Evolutionary conservation across 2,888 invertebrate species (phyloP), one percentile per base, ranked within the genome.

Genomic region (Pasiphila rectangulata): DNA sequence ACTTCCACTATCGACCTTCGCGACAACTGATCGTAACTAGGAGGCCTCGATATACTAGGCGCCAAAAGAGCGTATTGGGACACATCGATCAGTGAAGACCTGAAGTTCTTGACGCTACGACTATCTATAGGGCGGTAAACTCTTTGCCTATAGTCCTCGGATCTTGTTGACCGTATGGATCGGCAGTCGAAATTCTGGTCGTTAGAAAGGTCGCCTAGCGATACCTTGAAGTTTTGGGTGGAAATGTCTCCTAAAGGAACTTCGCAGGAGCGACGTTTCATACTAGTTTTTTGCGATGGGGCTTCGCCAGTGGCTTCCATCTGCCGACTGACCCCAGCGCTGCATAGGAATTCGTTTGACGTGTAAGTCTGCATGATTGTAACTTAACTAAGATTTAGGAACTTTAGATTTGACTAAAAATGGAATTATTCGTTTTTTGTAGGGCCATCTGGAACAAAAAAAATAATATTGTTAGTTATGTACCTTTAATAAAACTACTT

Each of bases 221-320:
- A 88, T n/a, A 88, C 81, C 60, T 88, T 88, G 56, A 88, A 88
- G 58, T 84, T 87, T 51, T 82, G 84, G 0, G 83, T 76, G 0
- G 86, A 80, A 38, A 87, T 84, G 24, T 88, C 88, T 5, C 88
- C 88, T 60, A 88, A 63, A 20, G 88, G 88, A 0, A 88, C 88
- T 48, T 88, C 88, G 60, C 88, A 87, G 0, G 88, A 87, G 0
- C 88, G 70, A 3, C 88, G 63, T 51, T 88, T 88, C 88, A 88
- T 87, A 39, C 83, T 84, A 0, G 85, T 83, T 61, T 87, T 87
- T 47, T 86, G 86, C 3, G 85, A 80, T 0, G 88, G 88, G 0
- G 88, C 65, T 50, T 88, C 88, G 2, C 87, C 88, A 1, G 88
- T 86, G 1, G 88, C 88, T 48, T 86, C 83, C 87, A 86, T 86